phyloP scores from a whole-genome alignment of 2,113 vertebrate genomes.

The Entelurus aequoreus region DNA sequence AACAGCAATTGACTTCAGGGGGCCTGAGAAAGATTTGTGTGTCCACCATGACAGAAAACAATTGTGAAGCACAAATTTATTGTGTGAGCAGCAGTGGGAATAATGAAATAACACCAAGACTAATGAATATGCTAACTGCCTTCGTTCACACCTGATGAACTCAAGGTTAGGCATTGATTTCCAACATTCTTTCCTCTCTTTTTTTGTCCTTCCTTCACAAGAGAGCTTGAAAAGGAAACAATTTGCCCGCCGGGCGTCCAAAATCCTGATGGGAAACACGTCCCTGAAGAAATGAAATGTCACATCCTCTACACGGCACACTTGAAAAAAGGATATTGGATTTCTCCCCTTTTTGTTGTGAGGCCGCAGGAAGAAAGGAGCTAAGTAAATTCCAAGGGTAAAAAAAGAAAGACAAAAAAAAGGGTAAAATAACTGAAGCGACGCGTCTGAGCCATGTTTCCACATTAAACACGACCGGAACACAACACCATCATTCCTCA shows the following conservation, averaged over 20 bases:
- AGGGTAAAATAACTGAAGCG: constrained; percentile 36
- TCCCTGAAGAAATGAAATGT: constrained; percentile 59
- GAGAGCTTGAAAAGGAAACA: constrained; percentile 22
- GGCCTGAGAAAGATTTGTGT: no score
- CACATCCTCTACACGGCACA: constrained; percentile 47
- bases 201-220: not conserved
- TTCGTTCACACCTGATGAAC: constrained; percentile 45
- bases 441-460: constrained; percentile 9
- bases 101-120: not conserved
- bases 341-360: constrained; percentile 43
- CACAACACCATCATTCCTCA: no score
- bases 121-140: constrained; percentile 9
- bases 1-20: no score
- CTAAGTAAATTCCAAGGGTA: constrained; percentile 20
- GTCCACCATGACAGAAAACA: no score
- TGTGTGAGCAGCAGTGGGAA: no score
- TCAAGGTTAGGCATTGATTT: constrained; percentile 42
- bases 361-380: constrained; percentile 16
- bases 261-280: constrained; percentile 31
- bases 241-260: constrained; percentile 33
- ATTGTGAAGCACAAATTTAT: no score
- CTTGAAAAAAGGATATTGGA: constrained; percentile 55
- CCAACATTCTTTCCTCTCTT: constrained; percentile 6
- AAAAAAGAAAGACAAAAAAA: constrained; percentile 31
- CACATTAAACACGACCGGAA: no score